Conservation (phyloP, 2,113 vertebrate species). For the Paramormyrops kingsleyae region DNA sequence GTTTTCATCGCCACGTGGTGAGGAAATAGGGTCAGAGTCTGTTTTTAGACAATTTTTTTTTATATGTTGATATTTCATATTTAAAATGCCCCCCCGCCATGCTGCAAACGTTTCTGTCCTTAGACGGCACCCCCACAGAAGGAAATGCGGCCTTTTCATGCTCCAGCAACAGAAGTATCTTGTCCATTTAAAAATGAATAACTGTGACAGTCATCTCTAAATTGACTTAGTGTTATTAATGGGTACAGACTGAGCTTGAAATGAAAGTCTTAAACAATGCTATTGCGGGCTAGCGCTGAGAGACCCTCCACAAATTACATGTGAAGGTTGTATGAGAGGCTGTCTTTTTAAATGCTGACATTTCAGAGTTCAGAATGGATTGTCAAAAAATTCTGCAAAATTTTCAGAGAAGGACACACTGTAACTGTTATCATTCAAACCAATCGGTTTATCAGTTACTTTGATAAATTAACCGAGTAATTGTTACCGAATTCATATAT, state of each 20-base stretch:
- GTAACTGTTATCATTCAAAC: neutral
- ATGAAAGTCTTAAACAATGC: constrained; percentile 8
- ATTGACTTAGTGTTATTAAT: constrained; percentile 12
- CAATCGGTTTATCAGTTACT: neutral
- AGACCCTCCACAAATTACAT: neutral
- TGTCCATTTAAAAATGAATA: neutral
- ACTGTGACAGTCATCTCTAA: constrained; percentile 4
- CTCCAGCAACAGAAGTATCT: neutral
- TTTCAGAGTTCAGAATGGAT: neutral
- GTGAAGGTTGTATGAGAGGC: neutral
- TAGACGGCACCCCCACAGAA: neutral
- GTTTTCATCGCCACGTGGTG: neutral
- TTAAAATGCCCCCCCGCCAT: neutral
- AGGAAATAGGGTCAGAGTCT: neutral
- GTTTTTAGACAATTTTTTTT: neutral
- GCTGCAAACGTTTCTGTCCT: neutral
- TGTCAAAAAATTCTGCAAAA: neutral
- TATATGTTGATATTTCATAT: neutral
- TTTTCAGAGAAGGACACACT: neutral
- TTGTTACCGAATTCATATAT: neutral
- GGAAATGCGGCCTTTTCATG: neutral
- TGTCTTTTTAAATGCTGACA: neutral
- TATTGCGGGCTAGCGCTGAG: neutral
- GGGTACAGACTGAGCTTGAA: constrained; percentile 7
- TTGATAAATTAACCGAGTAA: neutral